Evolutionary conservation across 1,140 invertebrate species (phyloP), one percentile per base, ranked within the genome.

Genomic region (Laodelphax striatellus): DNA sequence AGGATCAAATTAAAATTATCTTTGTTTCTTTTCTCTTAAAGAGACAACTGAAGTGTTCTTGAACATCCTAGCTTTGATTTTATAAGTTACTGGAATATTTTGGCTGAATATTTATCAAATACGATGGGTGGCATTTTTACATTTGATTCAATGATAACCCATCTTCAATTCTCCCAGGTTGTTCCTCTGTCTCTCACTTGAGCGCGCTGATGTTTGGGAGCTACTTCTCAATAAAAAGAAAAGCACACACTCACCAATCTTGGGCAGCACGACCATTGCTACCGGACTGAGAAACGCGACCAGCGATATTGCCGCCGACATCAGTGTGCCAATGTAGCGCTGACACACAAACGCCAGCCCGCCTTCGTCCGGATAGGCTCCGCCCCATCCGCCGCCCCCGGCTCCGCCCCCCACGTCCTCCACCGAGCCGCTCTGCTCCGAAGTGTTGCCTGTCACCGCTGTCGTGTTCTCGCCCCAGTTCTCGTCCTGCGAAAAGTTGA

Each of bases 381-480:
- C 34, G 2, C 34, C 34, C 34, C 34, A 38, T 9, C 34, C 34
- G 24, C 79, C 79, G 74, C 88, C 87, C 62, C 82, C 82, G 58
- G 83, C 82, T 86, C 87, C 90, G 21, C 68, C 55, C 68, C 84
- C 86, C 0, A 86, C 82, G 73, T 95, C 92, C 71, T 97, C 92
- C 67, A 93, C 87, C 0, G 94, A 97, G 63, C 92, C 87, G 1
- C 92, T 94, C 62, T 89, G 87, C 71, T 97, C 94, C 0, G 93
- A 97, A 2, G 94, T 97, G 68, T 96, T 96, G 16, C 94, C 94
- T 5, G 96, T 98, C 21, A 98, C 87, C 0, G 92, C 94, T 5
- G 95, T 98, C 0, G 93, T 97, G 69, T 94, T 97, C 75, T 98
- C 96, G 38, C 92, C 94, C 95, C 95, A 98, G 71, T 95, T 96